These are phyloP conservation scores for Elephantulus edwardii DNA, from an alignment of 2,113 vertebrate species.

Conservation along the genomic window DNA sequence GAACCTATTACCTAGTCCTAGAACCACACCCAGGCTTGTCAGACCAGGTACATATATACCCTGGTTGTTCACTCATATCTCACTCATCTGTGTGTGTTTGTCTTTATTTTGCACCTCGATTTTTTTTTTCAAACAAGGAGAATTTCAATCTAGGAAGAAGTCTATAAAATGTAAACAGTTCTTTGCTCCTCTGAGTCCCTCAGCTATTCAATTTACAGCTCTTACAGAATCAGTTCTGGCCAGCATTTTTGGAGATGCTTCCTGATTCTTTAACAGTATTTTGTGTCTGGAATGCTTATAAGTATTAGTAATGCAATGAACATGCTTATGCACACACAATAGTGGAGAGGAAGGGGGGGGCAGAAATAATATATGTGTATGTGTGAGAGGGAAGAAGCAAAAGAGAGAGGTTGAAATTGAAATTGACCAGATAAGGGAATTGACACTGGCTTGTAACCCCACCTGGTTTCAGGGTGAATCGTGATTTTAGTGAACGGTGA, in stretches of 20 bases:
- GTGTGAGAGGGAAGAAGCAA: not conserved
- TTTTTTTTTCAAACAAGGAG: slow-evolving; percentile 24
- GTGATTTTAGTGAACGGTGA: not conserved
- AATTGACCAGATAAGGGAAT: not conserved
- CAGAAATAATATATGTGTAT: too few species aligned
- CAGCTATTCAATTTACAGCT: not conserved
- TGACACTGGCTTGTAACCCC: not conserved
- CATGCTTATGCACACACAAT: not conserved
- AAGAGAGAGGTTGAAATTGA: not conserved
- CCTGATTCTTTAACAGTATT: not conserved
- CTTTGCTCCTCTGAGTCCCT: not conserved
- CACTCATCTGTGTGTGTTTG: not conserved
- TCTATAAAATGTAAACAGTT: not conserved
- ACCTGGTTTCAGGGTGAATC: not conserved
- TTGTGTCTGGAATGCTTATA: not conserved
- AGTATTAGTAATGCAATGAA: not conserved
- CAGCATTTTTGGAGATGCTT: not conserved
- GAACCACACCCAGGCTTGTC: not conserved
- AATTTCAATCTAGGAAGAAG: not conserved
- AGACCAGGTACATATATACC: accelerated
- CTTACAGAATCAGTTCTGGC: not conserved
- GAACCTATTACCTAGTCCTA: not conserved
- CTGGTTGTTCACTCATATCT: not conserved
- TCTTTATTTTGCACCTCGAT: not conserved
- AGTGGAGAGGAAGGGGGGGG: too few species aligned